Conservation (phyloP, 2,888 invertebrate genomes). For the Congeria kusceri region DNA sequence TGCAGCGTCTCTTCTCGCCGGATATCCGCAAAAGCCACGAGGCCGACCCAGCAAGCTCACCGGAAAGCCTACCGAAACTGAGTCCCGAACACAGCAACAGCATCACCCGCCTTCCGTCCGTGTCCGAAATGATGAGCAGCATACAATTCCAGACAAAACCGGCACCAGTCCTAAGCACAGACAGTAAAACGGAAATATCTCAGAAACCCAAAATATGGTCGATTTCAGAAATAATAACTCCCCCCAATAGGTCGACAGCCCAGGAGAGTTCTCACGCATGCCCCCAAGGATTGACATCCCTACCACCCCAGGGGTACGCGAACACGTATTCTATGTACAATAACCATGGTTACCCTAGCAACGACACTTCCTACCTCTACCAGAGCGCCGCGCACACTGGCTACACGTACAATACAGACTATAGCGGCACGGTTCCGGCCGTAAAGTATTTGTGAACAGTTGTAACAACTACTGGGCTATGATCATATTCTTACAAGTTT, state of each 20-base stretch:
- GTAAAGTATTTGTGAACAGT: conserved; percentile 3
- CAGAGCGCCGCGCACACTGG: neutral
- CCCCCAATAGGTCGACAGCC: conserved; percentile 29
- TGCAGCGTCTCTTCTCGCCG: conserved; percentile 49
- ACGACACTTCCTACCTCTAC: neutral
- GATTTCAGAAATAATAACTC: conserved; percentile 64
- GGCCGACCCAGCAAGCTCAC: conserved; percentile 48
- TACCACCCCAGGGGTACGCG: neutral
- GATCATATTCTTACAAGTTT: no score
- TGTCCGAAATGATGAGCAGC: conserved; percentile 33
- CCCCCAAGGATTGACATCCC: neutral
- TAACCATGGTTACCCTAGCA: conserved; percentile 1
- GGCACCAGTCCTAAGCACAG: neutral
- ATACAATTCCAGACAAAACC: neutral
- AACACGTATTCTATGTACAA: neutral
- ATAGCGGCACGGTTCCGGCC: neutral
- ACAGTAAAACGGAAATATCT: neutral
- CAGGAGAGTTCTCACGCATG: conserved; percentile 4
- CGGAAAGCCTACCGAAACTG: conserved; percentile 41
- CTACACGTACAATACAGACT: neutral
- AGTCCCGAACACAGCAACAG: neutral
- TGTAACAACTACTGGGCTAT: no score
- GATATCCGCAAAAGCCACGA: conserved; percentile 32
- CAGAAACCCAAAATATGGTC: conserved; percentile 69
- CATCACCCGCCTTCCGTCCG: conserved; percentile 31